Evolutionary conservation across 2,113 vertebrate species (phyloP).

Genomic region (Pseudorectes ferrugineus): DNA sequence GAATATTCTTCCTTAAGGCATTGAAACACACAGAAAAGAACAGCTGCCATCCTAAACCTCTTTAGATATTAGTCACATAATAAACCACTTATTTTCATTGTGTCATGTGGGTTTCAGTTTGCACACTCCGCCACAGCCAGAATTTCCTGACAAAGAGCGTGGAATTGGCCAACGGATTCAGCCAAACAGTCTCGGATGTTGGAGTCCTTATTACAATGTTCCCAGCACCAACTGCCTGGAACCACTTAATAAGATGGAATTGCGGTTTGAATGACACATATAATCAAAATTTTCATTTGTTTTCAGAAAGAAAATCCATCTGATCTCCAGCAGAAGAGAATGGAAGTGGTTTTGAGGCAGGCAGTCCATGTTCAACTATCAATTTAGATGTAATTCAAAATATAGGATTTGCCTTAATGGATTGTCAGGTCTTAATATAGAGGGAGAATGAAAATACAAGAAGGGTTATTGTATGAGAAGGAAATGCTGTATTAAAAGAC

Average conservation of each 20-base stretch:
- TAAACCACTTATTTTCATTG: background rate
- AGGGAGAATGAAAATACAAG: background rate
- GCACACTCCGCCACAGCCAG: background rate
- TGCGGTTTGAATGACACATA: constrained; percentile 33
- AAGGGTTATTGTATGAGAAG: background rate
- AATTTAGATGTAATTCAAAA: constrained; percentile 20
- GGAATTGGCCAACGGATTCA: background rate
- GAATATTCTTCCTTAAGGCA: background rate
- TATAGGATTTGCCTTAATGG: constrained; percentile 39
- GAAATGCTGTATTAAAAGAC: background rate
- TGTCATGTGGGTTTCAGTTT: background rate
- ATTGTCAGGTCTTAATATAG: background rate
- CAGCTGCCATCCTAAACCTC: background rate
- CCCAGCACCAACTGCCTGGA: constrained; percentile 31
- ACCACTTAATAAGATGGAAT: constrained; percentile 37
- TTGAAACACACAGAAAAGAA: background rate
- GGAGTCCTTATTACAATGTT: background rate
- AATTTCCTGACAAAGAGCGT: background rate
- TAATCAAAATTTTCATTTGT: constrained; percentile 51
- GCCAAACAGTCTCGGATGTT: constrained; percentile 7
- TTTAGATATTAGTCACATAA: background rate
- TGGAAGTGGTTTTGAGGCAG: constrained; percentile 11
- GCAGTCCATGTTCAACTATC: background rate
- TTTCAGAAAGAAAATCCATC: constrained; percentile 12
- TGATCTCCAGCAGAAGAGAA: constrained; percentile 16